A percentile compares a stretch with the other conserved stretches of the same genome.
These are phyloP conservation scores for Philonicus albiceps DNA, from an alignment of 2,888 invertebrate species.

Conservation along the genomic window DNA sequence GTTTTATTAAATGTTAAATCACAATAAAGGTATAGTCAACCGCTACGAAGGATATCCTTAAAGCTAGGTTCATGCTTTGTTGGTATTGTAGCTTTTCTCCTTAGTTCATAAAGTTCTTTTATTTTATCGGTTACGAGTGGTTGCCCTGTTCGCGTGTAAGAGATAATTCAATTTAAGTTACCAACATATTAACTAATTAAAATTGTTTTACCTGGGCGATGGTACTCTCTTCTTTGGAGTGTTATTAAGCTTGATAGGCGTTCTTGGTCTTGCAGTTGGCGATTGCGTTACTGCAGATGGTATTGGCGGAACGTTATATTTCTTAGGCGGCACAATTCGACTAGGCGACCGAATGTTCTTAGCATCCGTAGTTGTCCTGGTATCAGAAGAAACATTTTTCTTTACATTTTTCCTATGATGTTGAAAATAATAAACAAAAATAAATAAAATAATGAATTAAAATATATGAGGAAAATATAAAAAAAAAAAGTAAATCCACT, in stretches of 20 bases:
- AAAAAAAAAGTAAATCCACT: background rate
- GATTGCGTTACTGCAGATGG: constrained; percentile 44
- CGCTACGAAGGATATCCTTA: constrained; percentile 1
- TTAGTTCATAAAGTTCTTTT: constrained; percentile 22
- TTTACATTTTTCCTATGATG: constrained; percentile 41
- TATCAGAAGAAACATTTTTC: constrained; percentile 41
- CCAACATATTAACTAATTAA: background rate
- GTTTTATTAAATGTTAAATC: constrained; percentile 10
- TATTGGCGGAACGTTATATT: constrained; percentile 57
- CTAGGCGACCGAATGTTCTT: constrained; percentile 60
- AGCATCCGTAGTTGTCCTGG: constrained; percentile 45
- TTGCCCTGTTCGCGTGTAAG: constrained; percentile 44
- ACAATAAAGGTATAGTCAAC: constrained; percentile 28
- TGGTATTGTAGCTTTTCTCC: background rate
- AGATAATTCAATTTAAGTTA: background rate
- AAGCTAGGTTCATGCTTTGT: background rate
- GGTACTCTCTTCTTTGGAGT: constrained; percentile 61
- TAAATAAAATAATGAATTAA: background rate
- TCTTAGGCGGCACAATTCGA: constrained; percentile 62
- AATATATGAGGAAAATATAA: background rate
- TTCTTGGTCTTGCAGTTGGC: constrained; percentile 54
- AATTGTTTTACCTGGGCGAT: constrained; percentile 57
- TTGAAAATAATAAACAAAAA: background rate
- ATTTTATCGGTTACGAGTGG: constrained; percentile 51
- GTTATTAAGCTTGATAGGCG: constrained; percentile 57